phyloP scores from a whole-genome alignment of 1,140 invertebrate genomes.

The Heterodera schachtii region DNA sequence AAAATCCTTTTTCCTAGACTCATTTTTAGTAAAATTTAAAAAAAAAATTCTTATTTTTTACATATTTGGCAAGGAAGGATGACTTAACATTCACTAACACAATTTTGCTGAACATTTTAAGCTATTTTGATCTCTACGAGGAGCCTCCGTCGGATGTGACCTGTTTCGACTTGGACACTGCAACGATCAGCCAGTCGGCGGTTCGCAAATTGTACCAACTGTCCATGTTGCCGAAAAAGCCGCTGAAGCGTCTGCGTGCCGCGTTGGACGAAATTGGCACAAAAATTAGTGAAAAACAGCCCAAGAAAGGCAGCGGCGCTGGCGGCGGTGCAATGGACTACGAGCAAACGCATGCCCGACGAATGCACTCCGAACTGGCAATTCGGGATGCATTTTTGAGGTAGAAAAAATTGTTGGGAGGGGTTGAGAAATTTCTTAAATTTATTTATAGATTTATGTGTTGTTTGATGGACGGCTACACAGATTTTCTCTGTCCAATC shows the following conservation, averaged over 20 bases:
- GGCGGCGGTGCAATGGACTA: constrained; percentile 8
- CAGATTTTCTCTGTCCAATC: constrained; percentile 85
- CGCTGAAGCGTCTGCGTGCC: constrained; percentile 49
- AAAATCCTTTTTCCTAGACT: too few relatives aligned
- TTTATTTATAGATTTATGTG: constrained; percentile 80
- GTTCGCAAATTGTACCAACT: constrained; percentile 56
- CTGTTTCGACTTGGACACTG: constrained; percentile 96
- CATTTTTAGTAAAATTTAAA: too few relatives aligned
- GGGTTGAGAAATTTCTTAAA: not conserved
- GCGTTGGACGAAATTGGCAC: constrained; percentile 35
- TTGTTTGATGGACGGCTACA: constrained; percentile 86
- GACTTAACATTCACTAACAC: too few relatives aligned
- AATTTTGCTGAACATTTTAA: constrained; percentile 68
- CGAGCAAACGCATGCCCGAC: constrained; percentile 26
- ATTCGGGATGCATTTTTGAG: constrained; percentile 94
- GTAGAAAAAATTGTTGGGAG: not conserved
- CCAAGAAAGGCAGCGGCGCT: not conserved
- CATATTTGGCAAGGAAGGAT: too few relatives aligned
- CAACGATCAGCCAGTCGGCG: constrained; percentile 73
- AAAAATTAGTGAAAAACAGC: constrained; percentile 40
- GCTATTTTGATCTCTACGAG: constrained; percentile 91
- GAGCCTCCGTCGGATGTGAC: constrained; percentile 93
- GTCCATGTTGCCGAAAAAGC: constrained; percentile 63
- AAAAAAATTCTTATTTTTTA: too few relatives aligned
- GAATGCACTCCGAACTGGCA: constrained; percentile 74